Evolutionary conservation across 2,888 invertebrate species (phyloP).

Genomic region (Ramazzottius varieornatus): DNA sequence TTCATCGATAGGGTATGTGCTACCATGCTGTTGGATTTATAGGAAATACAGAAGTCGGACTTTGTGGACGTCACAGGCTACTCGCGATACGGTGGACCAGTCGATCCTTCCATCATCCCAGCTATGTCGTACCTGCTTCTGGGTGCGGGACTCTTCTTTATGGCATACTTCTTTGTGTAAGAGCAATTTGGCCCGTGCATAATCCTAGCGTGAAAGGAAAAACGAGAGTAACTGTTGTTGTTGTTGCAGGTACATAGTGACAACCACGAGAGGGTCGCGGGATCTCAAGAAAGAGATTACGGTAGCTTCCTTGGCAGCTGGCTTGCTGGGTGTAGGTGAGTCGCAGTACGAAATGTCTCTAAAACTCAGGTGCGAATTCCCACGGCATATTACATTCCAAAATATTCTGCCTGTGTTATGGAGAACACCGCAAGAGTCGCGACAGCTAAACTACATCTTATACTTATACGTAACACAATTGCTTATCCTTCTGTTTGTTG

Average conservation of each 20-base stretch:
- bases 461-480: too few relatives aligned
- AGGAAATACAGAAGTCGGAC: constrained; percentile 1
- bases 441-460: too few relatives aligned
- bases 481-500: too few relatives aligned
- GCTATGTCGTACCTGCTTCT: not conserved
- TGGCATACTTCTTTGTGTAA: constrained; percentile 3
- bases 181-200: not conserved
- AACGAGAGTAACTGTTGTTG: not conserved
- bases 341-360: too few relatives aligned
- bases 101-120: not conserved
- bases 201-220: not conserved
- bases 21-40: not conserved
- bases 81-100: not conserved
- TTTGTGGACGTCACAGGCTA: not conserved
- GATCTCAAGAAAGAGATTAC: not conserved
- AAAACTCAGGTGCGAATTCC: too few relatives aligned
- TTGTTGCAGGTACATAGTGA: not conserved
- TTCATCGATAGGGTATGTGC: too few relatives aligned
- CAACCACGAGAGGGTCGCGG: not conserved
- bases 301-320: not conserved
- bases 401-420: too few relatives aligned
- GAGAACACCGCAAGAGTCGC: too few relatives aligned
- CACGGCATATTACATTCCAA: too few relatives aligned
- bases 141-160: not conserved
- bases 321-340: not conserved